A percentile compares a stretch with the other conserved stretches of the same genome.
Evolutionary conservation across 1,140 invertebrate species (phyloP).

Genomic region (Thereuonema tuberculata): DNA sequence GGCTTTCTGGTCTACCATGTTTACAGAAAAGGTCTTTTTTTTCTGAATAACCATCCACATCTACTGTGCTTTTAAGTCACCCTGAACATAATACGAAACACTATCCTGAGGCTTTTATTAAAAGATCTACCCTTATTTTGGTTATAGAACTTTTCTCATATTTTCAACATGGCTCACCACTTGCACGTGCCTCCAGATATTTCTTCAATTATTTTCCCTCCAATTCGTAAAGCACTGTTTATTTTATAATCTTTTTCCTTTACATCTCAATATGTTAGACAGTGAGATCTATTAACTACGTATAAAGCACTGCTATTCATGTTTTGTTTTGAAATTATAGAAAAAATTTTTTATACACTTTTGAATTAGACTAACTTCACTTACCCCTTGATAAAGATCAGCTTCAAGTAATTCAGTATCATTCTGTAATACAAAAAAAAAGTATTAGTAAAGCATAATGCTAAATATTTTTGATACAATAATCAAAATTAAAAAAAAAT

Average conservation of each 20-base stretch:
- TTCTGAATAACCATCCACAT: too few species aligned
- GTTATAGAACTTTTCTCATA: too few species aligned
- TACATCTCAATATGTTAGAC: not conserved
- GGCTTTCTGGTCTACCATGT: too few species aligned
- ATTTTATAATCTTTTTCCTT: not conserved
- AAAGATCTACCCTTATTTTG: too few species aligned
- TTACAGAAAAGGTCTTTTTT: too few species aligned
- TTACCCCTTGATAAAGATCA: conserved; percentile 59
- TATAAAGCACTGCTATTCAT: not conserved
- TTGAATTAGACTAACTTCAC: not conserved
- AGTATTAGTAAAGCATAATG: not conserved
- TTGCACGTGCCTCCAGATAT: too few species aligned
- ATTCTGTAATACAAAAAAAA: conserved; percentile 27
- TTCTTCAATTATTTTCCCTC: not conserved
- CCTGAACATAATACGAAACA: too few species aligned
- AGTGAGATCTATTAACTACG: too few species aligned
- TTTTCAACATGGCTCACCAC: too few species aligned
- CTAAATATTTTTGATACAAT: too few species aligned
- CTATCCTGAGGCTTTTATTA: too few species aligned
- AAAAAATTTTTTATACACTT: not conserved
- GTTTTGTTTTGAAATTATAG: not conserved
- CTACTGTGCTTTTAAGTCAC: too few species aligned
- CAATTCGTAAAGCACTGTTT: not conserved
- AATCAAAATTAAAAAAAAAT: not conserved
- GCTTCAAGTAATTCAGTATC: conserved; percentile 45